Base-by-base conservation (phyloP, 2,113 vertebrate species). In the Tenrec ecaudatus region DNA sequence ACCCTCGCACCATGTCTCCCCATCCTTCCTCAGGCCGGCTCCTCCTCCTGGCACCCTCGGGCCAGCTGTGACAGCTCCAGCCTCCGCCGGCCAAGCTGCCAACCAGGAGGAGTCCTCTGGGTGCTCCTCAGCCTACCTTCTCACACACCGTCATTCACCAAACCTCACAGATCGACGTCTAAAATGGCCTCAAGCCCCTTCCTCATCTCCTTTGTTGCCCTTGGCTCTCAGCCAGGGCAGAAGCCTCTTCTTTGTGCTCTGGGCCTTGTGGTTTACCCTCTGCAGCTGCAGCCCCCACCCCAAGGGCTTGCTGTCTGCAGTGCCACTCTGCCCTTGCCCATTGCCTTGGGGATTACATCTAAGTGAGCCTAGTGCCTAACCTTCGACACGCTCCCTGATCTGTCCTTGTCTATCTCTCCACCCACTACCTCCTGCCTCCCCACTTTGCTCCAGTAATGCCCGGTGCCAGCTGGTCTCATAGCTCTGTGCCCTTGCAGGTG, bases 91-190 rank as follows among this genome's bases (percentile, higher is more conserved):
- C 81, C 69, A 77, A 17, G 17, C 2, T 78, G 79, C 36, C 77
- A 58, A 66, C 33, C 25, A 29, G 40, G 19, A 29, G 40, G 19
- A 27, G 23, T 71, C 76, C 38, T 4, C 60, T 2, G 10, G 47
- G 47, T 2, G 47, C 1, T 10, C 83, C 33, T 62, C 9, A 4
- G 0, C 3, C 0, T 14, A 14, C 27, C 0, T 40, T 25, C 25
- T 87, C 66, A 27, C 0, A 0, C 2, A 6, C 25, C 1, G 1
- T 20, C 25, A 23, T 36, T 58, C 78, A 4, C 31, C 14, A 31
- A 40, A 38, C 9, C 40, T 38, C 36, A 58, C 43, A 10, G 0
- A n/a, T 27, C 87, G 57, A 36, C 17, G 83, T 84, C 53, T 47
- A 57, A 76, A 64, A 17, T 7, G 16, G 25, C 77, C 60, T 88